Evolutionary conservation across 2,113 vertebrate species (phyloP).

Genomic region (Promerops cafer): DNA sequence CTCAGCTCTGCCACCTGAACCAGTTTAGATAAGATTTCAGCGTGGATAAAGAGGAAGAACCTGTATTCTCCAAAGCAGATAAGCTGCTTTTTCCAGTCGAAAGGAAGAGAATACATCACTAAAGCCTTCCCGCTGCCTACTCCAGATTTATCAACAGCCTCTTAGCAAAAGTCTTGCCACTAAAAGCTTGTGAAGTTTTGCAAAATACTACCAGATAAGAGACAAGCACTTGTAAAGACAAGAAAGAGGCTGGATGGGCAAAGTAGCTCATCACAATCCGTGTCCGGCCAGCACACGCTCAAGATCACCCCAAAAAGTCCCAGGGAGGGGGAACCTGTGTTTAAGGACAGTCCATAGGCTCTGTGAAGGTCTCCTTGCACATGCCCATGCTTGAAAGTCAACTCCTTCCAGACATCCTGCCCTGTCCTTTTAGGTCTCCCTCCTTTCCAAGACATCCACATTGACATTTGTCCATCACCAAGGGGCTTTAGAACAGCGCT

Average conservation of each 20-base stretch:
- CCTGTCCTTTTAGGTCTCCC: neutral
- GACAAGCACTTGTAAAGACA: neutral
- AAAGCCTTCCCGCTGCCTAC: neutral
- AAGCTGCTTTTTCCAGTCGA: neutral
- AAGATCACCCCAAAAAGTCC: neutral
- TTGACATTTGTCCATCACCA: neutral
- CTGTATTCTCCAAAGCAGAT: constrained; percentile 27
- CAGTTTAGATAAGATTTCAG: constrained; percentile 66
- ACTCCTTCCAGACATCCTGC: neutral
- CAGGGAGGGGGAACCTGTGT: accelerated
- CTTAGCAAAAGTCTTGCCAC: neutral
- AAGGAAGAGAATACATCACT: neutral
- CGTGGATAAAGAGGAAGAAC: constrained; percentile 33
- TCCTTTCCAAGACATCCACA: neutral
- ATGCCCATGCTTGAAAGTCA: neutral
- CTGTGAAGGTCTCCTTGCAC: neutral
- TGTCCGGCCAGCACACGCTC: accelerated
- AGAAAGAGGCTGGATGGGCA: neutral
- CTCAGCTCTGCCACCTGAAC: constrained; percentile 55
- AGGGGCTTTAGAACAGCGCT: neutral
- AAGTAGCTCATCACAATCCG: accelerated
- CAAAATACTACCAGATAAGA: neutral
- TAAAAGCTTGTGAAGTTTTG: neutral
- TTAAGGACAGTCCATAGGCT: neutral
- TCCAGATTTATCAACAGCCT: neutral